Evolutionary conservation across 2,113 vertebrate species (phyloP).

Genomic region (Candoia aspera): DNA sequence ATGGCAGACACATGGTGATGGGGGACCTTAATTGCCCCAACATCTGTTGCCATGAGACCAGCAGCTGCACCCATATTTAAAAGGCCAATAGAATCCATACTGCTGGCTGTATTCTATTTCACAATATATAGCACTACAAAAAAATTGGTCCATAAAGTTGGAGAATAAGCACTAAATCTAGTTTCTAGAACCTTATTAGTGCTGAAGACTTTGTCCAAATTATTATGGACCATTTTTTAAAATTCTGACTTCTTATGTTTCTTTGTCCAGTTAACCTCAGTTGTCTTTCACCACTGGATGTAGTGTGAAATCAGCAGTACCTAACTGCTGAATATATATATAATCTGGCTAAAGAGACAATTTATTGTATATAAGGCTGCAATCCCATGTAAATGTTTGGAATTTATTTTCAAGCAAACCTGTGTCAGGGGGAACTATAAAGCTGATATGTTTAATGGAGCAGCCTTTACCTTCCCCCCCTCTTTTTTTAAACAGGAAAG

Average conservation of each 20-base stretch:
- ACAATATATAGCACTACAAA: not conserved
- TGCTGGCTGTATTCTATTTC: not conserved
- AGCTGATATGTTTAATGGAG: not conserved
- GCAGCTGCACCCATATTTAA: no score
- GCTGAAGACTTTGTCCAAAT: not conserved
- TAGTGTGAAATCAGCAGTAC: no score
- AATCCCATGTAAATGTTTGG: not conserved
- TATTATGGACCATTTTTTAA: not conserved
- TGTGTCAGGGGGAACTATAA: no score
- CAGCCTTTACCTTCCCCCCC: not conserved
- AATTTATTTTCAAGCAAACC: not conserved
- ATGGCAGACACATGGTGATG: no score
- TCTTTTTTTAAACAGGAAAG: slow-evolving; percentile 20
- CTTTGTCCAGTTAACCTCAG: not conserved
- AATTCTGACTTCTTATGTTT: not conserved
- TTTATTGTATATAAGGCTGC: no score
- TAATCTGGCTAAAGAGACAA: not conserved
- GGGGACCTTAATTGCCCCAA: no score
- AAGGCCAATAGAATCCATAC: not conserved
- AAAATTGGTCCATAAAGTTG: no score
- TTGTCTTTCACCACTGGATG: not conserved
- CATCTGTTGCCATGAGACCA: no score
- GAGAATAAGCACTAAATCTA: not conserved
- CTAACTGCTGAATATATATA: no score
- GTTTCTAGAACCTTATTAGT: not conserved